Evolutionary conservation across 2,888 invertebrate genomes (phyloP).

Genomic region (Dynastes grantii): DNA sequence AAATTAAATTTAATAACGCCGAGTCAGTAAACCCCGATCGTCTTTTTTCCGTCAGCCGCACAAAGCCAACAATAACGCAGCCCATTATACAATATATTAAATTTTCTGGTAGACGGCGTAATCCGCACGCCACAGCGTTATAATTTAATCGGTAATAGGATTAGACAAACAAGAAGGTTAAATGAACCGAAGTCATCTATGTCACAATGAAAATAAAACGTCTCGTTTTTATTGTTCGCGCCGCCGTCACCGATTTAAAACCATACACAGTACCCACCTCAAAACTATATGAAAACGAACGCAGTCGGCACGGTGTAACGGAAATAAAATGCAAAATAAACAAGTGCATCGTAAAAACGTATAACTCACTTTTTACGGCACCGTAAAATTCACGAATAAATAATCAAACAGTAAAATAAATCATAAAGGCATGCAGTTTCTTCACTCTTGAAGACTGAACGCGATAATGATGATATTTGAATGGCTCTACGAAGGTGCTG

Average conservation of each 20-base stretch:
- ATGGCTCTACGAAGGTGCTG: conserved; percentile 26
- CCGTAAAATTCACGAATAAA: conserved; percentile 50
- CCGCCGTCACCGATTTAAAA: conserved; percentile 2
- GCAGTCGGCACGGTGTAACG: conserved; percentile 39
- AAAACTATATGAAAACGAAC: conserved; percentile 19
- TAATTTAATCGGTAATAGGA: conserved; percentile 30
- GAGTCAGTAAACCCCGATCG: conserved; percentile 18
- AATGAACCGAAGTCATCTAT: conserved; percentile 17
- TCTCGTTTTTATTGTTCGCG: conserved; percentile 17
- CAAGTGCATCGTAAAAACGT: conserved; percentile 47
- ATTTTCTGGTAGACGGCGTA: conserved; percentile 33
- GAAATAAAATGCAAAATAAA: conserved; percentile 52
- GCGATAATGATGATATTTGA: conserved; percentile 41
- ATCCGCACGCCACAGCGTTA: conserved; percentile 30
- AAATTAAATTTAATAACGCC: conserved; percentile 42
- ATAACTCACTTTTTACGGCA: conserved; percentile 49
- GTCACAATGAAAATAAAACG: conserved; percentile 28
- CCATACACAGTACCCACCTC: conserved; percentile 22
- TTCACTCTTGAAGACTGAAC: conserved; percentile 2
- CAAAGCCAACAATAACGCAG: conserved; percentile 10
- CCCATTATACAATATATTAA: conserved; percentile 21
- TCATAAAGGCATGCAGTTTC: conserved; percentile 43
- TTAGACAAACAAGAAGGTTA: conserved; percentile 35
- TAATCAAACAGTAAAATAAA: conserved; percentile 53
- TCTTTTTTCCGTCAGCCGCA: conserved; percentile 17